Conservation (phyloP, 1,140 invertebrate species). For the Drosophila carrolli region DNA sequence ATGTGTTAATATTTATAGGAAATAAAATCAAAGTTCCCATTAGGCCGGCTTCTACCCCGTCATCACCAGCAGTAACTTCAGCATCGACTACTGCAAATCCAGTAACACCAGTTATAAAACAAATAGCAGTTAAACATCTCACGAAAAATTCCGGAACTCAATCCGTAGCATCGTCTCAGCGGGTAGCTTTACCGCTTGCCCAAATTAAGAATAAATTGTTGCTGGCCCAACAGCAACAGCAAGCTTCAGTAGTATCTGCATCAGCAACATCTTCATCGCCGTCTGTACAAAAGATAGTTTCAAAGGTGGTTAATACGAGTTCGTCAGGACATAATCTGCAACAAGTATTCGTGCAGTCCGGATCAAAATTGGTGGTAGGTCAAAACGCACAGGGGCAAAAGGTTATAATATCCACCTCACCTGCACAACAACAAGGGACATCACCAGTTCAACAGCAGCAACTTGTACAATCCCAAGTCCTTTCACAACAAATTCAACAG, state of each 20-base stretch:
- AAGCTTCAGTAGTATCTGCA: constrained; percentile 17
- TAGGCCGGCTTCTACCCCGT: constrained; percentile 53
- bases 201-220: constrained; percentile 70
- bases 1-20: constrained; percentile 9
- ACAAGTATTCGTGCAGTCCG: constrained; percentile 76
- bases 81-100: constrained; percentile 24
- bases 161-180: constrained; percentile 55
- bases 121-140: constrained; percentile 74
- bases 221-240: constrained; percentile 59
- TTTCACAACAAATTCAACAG: constrained; percentile 48
- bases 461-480: constrained; percentile 64
- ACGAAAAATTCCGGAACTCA: constrained; percentile 56
- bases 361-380: constrained; percentile 73
- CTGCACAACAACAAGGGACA: constrained; percentile 45
- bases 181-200: constrained; percentile 66
- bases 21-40: constrained; percentile 68
- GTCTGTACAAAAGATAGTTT: constrained; percentile 59
- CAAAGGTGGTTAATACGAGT: constrained; percentile 38
- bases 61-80: constrained; percentile 20
- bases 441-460: constrained; percentile 63
- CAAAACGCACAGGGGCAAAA: constrained; percentile 82
- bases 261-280: constrained; percentile 32
- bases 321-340: constrained; percentile 58
- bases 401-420: constrained; percentile 68
- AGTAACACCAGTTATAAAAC: constrained; percentile 61